phyloP scores from a whole-genome alignment of 2,797 vertebrate genomes.

The Hippoglossus hippoglossus region DNA sequence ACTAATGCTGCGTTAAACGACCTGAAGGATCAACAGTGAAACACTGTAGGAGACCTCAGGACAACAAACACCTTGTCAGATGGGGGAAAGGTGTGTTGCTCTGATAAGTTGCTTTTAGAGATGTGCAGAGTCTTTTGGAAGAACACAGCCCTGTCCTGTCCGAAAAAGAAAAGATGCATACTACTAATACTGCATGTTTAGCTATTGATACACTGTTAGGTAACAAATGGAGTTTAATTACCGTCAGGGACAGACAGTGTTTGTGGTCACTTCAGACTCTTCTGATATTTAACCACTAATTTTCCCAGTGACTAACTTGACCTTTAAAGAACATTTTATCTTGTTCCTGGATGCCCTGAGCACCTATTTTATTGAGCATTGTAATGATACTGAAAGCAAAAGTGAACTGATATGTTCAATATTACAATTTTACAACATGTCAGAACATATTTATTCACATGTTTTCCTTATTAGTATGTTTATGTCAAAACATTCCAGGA shows the following conservation, averaged over 20 bases:
- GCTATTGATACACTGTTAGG: too few species aligned
- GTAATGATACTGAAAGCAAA: too few species aligned
- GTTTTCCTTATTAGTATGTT: too few species aligned
- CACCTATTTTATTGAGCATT: background rate
- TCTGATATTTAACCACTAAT: background rate
- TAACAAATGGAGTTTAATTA: too few species aligned
- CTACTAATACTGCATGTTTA: too few species aligned
- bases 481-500: too few species aligned
- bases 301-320: background rate
- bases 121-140: background rate
- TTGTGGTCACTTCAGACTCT: background rate
- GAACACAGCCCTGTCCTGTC: background rate
- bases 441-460: background rate
- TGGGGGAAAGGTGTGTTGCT: too few species aligned
- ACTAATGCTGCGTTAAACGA: background rate
- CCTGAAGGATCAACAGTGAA: constrained; percentile 8
- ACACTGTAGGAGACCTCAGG: background rate
- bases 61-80: constrained; percentile 1
- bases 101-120: background rate
- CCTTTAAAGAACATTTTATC: background rate
- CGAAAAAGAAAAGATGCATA: background rate
- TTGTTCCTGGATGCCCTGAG: background rate
- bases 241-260: too few species aligned
- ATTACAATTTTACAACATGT: too few species aligned
- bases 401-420: background rate